phyloP scores from a whole-genome alignment of 2,797 vertebrate genomes.

The Hypotaenidia philippensis region DNA sequence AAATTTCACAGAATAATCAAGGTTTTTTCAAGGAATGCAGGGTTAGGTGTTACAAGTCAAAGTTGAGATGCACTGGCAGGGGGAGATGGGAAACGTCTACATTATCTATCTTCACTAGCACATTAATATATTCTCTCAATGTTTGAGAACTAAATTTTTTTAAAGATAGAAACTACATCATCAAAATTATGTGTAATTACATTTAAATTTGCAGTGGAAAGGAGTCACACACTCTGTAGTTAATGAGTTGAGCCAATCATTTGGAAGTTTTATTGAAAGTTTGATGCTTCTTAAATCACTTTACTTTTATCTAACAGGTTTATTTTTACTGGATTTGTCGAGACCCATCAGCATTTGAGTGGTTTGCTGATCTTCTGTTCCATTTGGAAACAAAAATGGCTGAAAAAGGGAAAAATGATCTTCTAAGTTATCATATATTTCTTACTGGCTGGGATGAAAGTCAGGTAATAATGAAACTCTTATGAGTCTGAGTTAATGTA shows the following conservation, averaged over 20 bases:
- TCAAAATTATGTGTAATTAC: not conserved
- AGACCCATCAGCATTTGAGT: constrained; percentile 83
- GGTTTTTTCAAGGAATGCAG: constrained; percentile 29
- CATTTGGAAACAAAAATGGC: constrained; percentile 82
- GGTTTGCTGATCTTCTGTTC: constrained; percentile 85
- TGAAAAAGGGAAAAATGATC: constrained; percentile 76
- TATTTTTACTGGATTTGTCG: constrained; percentile 89
- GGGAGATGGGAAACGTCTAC: not conserved
- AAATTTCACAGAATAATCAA: constrained; percentile 35
- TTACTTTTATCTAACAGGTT: constrained; percentile 77
- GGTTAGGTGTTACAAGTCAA: not conserved
- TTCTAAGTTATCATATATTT: constrained; percentile 85
- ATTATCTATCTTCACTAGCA: not conserved
- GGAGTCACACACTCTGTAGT: not conserved
- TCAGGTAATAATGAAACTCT: constrained; percentile 80
- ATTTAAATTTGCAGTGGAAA: constrained; percentile 12
- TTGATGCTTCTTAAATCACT: constrained; percentile 33
- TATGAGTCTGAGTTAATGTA: constrained; percentile 52
- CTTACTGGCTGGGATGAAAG: constrained; percentile 86
- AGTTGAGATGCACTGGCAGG: not conserved
- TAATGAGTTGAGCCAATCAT: constrained; percentile 15
- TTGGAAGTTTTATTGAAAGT: constrained; percentile 17
- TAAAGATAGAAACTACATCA: not conserved
- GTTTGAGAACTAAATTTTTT: constrained; percentile 11
- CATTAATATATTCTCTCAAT: not conserved